phyloP scores from a whole-genome alignment of 1,140 invertebrate genomes.

The Drosophila tristis region DNA sequence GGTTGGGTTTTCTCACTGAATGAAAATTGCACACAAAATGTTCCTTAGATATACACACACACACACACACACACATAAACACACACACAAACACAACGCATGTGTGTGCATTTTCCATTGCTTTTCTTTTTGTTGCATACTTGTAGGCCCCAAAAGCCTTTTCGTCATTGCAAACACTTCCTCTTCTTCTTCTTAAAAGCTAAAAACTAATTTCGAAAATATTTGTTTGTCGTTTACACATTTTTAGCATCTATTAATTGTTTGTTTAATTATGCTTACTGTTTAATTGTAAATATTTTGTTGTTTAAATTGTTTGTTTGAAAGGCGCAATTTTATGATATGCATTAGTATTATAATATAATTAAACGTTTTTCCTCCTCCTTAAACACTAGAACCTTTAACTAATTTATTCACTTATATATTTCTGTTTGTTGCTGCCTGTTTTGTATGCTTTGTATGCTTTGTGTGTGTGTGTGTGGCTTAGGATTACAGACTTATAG shows the following conservation, averaged over 20 bases:
- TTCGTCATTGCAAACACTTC: no score
- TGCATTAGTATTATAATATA: slow-evolving; percentile 81
- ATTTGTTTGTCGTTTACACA: slow-evolving; percentile 60
- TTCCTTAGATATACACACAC: slow-evolving; percentile 28
- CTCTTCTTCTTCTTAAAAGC: slow-evolving; percentile 8
- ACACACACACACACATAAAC: slow-evolving; percentile 18
- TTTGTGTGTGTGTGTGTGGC: slow-evolving; percentile 37
- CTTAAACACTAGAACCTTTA: slow-evolving; percentile 54
- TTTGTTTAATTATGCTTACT: slow-evolving; percentile 64
- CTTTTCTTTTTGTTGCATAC: slow-evolving; percentile 58
- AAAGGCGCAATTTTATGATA: slow-evolving; percentile 84
- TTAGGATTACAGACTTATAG: slow-evolving; percentile 52
- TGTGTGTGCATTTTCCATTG: slow-evolving; percentile 35
- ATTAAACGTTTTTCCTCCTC: slow-evolving; percentile 49
- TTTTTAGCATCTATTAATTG: slow-evolving; percentile 59
- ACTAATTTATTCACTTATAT: slow-evolving; percentile 31
- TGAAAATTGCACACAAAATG: slow-evolving; percentile 49
- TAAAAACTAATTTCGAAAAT: slow-evolving; percentile 82
- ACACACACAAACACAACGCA: slow-evolving; percentile 5
- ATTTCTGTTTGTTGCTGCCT: neutral
- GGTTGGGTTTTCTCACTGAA: slow-evolving; percentile 3
- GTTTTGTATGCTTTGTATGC: slow-evolving; percentile 24
- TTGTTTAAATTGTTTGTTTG: slow-evolving; percentile 55
- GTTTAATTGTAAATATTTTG: slow-evolving; percentile 74
- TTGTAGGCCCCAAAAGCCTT: slow-evolving; percentile 13